Conservation (phyloP, 2,113 vertebrate species). For the Gymnorhina tibicen region DNA sequence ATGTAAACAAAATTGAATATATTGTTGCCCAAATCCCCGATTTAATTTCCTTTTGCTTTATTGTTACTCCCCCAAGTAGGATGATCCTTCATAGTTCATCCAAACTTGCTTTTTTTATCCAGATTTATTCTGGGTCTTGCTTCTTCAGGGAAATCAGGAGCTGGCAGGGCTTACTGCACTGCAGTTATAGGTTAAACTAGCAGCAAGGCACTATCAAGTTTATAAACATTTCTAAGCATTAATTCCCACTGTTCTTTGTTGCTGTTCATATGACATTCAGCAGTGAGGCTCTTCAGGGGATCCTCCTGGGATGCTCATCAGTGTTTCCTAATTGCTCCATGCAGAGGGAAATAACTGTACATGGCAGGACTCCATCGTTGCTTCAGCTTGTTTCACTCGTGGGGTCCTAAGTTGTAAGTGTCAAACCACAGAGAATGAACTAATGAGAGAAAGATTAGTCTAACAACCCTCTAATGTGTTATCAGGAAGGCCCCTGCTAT, state of each 20-base stretch:
- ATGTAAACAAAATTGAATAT: not conserved
- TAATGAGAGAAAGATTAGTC: slow-evolving; percentile 17
- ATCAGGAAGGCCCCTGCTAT: not conserved
- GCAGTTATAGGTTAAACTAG: not conserved
- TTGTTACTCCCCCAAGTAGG: not conserved
- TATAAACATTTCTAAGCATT: not conserved
- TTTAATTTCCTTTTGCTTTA: not conserved
- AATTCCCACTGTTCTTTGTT: not conserved
- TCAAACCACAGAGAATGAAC: not conserved
- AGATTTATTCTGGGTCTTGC: not conserved
- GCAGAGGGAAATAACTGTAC: not conserved
- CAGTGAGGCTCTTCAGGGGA: not conserved
- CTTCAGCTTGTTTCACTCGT: not conserved
- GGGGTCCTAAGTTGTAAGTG: not conserved
- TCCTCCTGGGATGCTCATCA: not conserved
- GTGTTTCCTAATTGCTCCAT: slow-evolving; percentile 5
- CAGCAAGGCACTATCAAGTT: not conserved
- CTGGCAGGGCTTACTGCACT: not conserved
- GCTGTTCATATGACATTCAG: not conserved
- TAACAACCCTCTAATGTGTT: not conserved
- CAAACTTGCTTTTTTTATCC: not conserved
- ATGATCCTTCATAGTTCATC: not conserved
- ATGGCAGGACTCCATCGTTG: not conserved
- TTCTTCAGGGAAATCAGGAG: not conserved
- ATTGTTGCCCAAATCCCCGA: not conserved